Evolutionary conservation across 2,888 invertebrate species (phyloP).

Genomic region (Cacoxenus indagator): DNA sequence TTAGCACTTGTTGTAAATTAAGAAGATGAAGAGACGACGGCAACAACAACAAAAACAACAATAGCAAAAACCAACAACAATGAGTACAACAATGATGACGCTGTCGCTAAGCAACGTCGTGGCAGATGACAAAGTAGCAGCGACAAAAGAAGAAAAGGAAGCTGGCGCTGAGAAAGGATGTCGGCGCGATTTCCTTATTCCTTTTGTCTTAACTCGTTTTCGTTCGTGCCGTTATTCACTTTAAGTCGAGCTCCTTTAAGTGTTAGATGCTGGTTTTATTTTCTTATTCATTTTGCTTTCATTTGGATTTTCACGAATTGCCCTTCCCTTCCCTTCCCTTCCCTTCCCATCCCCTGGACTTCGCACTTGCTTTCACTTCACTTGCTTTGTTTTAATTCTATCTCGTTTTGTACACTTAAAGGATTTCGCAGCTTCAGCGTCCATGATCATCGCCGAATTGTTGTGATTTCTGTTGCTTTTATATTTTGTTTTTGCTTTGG

Average conservation of each 20-base stretch:
- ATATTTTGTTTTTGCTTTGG: no score
- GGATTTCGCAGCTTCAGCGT: no score
- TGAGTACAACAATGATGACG: background rate
- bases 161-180: no score
- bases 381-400: no score
- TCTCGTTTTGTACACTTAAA: no score
- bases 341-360: background rate
- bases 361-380: background rate
- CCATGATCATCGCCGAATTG: no score
- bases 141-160: no score
- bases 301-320: no score
- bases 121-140: background rate
- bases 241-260: background rate
- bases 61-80: background rate
- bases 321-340: no score
- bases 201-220: background rate
- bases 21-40: conserved; percentile 2
- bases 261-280: background rate
- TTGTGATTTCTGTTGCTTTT: no score
- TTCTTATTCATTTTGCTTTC: background rate
- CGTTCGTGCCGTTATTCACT: background rate
- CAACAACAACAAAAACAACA: background rate
- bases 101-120: background rate
- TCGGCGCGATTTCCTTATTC: background rate
- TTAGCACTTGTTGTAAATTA: conserved; percentile 10